Conservation (phyloP, 2,113 vertebrate genomes). For the Chionis minor region DNA sequence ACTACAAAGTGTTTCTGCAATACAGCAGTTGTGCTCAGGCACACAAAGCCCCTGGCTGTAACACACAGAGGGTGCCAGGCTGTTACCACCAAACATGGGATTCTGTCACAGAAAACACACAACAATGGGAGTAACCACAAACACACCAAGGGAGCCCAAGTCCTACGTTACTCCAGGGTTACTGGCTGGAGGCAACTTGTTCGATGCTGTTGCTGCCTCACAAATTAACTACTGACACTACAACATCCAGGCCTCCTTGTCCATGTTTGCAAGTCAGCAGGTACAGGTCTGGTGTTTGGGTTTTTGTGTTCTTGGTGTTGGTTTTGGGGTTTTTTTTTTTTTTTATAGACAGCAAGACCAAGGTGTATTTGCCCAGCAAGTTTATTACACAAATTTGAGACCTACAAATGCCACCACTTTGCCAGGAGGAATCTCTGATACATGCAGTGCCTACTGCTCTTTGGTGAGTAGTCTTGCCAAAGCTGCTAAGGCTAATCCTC, state of each 20-base stretch:
- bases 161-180: not conserved
- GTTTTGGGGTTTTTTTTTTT: not conserved
- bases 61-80: rapidly evolving
- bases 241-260: not conserved
- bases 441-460: not conserved
- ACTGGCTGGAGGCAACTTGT: not conserved
- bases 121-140: not conserved
- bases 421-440: not conserved
- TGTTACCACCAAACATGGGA: no score
- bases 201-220: not conserved
- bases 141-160: rapidly evolving
- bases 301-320: not conserved
- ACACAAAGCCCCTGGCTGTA: not conserved
- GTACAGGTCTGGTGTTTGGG: no score
- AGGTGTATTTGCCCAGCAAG: slow-evolving; percentile 25
- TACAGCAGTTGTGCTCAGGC: rapidly evolving
- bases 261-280: not conserved
- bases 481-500: rapidly evolving
- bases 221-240: rapidly evolving
- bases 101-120: no score
- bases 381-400: slow-evolving; percentile 46
- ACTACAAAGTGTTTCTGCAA: not conserved
- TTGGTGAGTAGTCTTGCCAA: not conserved
- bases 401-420: not conserved
- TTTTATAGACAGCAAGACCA: slow-evolving; percentile 23